These are phyloP conservation scores for Peucedramus taeniatus DNA, from an alignment of 2,113 vertebrate genomes.

Conservation along the genomic window DNA sequence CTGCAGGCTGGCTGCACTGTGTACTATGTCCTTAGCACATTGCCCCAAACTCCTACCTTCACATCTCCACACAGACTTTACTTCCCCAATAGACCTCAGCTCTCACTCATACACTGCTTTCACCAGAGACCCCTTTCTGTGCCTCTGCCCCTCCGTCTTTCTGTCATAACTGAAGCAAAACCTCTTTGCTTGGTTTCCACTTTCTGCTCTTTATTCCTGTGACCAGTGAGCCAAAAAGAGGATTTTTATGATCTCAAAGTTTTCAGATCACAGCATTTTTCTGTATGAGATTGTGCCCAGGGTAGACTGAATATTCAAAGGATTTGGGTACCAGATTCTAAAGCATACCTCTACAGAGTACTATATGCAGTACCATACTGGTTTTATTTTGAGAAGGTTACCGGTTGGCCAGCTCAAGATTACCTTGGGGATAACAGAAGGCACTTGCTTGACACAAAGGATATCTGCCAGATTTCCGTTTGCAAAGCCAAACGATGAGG, in stretches of 20 bases:
- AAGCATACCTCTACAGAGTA: not conserved
- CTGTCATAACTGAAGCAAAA: not conserved
- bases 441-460: slow-evolving; percentile 1
- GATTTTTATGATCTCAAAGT: not conserved
- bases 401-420: slow-evolving; percentile 1
- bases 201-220: not conserved
- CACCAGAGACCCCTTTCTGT: not conserved
- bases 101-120: not conserved
- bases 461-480: slow-evolving; percentile 24
- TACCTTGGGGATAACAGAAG: not conserved
- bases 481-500: not conserved
- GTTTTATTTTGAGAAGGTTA: slow-evolving; percentile 26
- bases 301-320: not conserved
- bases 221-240: not conserved
- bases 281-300: not conserved
- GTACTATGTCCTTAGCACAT: not conserved
- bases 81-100: not conserved
- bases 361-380: not conserved
- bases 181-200: not conserved
- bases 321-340: not conserved
- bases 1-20: not conserved
- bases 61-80: not conserved
- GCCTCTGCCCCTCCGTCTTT: not conserved
- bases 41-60: not conserved
- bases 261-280: not conserved